Percentiles rank a stretch among this genome's conserved stretches.
These are phyloP conservation scores for Sturmia bella DNA, from an alignment of 2,888 invertebrate genomes.

Conservation along the genomic window DNA sequence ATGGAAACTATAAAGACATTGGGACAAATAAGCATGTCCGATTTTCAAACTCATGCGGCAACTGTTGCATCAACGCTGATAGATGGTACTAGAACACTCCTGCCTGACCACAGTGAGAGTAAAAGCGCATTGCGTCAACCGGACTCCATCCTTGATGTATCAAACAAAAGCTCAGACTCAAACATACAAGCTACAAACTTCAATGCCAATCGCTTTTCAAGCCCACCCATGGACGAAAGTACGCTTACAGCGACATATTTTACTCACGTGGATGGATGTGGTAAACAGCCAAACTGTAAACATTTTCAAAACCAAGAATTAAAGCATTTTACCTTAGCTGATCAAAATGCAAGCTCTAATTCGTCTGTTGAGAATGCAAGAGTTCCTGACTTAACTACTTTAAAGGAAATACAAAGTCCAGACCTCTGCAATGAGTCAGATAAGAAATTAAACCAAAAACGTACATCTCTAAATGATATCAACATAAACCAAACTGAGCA, in stretches of 20 bases:
- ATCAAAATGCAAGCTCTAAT: background rate
- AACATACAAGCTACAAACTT: slow-evolving; percentile 21
- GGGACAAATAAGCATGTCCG: slow-evolving; percentile 78
- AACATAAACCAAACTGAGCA: background rate
- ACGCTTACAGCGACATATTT: background rate
- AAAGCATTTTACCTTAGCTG: background rate
- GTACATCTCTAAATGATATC: background rate
- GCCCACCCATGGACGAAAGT: slow-evolving; percentile 16
- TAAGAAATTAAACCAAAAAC: background rate
- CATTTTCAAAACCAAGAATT: slow-evolving; percentile 4
- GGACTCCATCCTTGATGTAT: slow-evolving; percentile 80
- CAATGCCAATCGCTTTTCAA: slow-evolving; percentile 76
- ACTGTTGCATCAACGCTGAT: slow-evolving; percentile 81
- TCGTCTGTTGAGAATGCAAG: background rate
- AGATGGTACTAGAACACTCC: slow-evolving; percentile 75
- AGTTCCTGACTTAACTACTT: slow-evolving; percentile 5
- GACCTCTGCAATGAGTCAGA: slow-evolving; percentile 7
- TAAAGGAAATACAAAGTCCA: background rate
- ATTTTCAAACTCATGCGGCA: slow-evolving; percentile 80
- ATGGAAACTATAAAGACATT: slow-evolving; percentile 74
- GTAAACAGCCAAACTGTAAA: slow-evolving; percentile 25
- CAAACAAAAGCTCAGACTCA: slow-evolving; percentile 64
- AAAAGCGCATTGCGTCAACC: slow-evolving; percentile 79
- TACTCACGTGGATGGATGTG: background rate
- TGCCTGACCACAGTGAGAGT: slow-evolving; percentile 74